Evolutionary conservation across 2,888 invertebrate species (phyloP).

Genomic region (Chironomus tentans): DNA sequence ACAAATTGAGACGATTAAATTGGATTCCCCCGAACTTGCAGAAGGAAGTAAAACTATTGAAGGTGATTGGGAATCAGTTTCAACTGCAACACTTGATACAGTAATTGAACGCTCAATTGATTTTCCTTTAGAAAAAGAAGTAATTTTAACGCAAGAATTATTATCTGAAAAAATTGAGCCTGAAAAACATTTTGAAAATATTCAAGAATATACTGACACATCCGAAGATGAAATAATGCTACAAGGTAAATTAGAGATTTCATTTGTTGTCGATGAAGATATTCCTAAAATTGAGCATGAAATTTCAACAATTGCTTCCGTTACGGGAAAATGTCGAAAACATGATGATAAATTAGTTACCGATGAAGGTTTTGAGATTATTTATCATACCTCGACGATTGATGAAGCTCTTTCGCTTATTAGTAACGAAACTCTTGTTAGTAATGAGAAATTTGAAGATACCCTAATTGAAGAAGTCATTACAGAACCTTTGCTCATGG

Average conservation of each 20-base stretch:
- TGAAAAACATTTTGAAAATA: constrained; percentile 21
- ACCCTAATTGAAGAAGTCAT: not conserved
- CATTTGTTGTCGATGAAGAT: constrained; percentile 19
- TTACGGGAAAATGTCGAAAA: not conserved
- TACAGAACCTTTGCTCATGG: not conserved
- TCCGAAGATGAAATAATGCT: constrained; percentile 17
- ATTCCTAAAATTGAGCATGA: constrained; percentile 17
- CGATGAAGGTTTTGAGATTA: not conserved
- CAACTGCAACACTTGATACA: constrained; percentile 17
- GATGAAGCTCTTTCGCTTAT: too few relatives aligned
- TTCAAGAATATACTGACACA: constrained; percentile 24
- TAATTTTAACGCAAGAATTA: constrained; percentile 6
- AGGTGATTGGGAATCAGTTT: constrained; percentile 17
- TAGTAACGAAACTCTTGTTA: too few relatives aligned
- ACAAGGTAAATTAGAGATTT: constrained; percentile 19
- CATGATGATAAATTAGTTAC: not conserved
- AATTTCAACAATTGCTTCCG: not conserved
- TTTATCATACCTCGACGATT: not conserved
- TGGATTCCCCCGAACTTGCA: not conserved
- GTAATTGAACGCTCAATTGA: constrained; percentile 21
- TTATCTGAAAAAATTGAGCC: not conserved
- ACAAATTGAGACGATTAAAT: constrained; percentile 4
- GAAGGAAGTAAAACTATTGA: not conserved
- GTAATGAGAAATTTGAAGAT: not conserved
- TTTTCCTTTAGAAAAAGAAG: constrained; percentile 18